Conservation (phyloP, 2,888 invertebrate genomes). For the Phymatocera aterrima region DNA sequence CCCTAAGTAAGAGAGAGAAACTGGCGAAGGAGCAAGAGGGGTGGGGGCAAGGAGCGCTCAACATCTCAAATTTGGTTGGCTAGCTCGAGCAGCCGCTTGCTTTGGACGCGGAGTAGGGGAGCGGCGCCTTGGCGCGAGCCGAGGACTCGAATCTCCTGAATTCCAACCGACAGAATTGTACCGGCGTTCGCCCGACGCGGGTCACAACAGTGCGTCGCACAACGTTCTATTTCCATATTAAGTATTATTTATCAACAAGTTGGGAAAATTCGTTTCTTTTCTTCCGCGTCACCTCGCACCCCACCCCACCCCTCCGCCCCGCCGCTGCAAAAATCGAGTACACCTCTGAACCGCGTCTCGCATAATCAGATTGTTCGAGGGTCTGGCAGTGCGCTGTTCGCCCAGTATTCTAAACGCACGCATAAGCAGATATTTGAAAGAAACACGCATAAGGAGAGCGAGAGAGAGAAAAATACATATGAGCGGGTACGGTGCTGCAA, state of each 20-base stretch:
- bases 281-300: background rate
- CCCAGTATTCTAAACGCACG: no score
- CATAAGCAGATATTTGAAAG: background rate
- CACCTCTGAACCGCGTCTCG: no score
- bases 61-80: constrained; percentile 73
- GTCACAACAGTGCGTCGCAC: constrained; percentile 53
- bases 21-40: constrained; percentile 56
- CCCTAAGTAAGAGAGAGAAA: constrained; percentile 53
- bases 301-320: background rate
- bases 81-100: constrained; percentile 61
- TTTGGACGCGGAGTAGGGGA: constrained; percentile 51
- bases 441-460: background rate
- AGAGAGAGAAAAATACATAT: background rate
- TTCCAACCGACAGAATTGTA: constrained; percentile 70
- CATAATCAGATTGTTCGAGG: no score
- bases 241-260: constrained; percentile 31
- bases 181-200: constrained; percentile 67
- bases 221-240: constrained; percentile 10
- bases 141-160: constrained; percentile 68
- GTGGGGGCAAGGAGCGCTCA: constrained; percentile 59
- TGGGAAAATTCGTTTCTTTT: background rate
- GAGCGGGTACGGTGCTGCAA: background rate
- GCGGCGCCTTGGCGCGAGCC: constrained; percentile 67
- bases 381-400: no score
- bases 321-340: background rate